Conservation (phyloP, 2,113 vertebrate species). For the Mus spicilegus region DNA sequence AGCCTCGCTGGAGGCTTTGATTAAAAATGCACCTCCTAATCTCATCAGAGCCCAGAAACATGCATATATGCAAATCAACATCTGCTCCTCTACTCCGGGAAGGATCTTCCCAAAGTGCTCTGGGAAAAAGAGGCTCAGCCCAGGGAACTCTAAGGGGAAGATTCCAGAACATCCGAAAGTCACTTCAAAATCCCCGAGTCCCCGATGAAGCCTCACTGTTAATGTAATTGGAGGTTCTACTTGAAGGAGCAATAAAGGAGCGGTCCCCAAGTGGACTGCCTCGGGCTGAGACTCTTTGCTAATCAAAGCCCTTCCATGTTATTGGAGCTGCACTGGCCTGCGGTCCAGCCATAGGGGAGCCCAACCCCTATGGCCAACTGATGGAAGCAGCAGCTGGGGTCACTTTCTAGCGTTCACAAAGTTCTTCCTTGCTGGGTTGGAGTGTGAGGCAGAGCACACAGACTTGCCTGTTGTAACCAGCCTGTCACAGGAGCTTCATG, state of each 20-base stretch:
- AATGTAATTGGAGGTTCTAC: slow-evolving; percentile 92
- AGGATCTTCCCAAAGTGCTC: slow-evolving; percentile 97
- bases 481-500: accelerated
- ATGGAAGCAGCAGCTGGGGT: neutral
- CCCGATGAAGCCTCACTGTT: slow-evolving; percentile 93
- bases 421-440: neutral
- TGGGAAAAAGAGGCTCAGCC: slow-evolving; percentile 89
- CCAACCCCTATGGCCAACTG: neutral
- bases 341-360: neutral
- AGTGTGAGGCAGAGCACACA: neutral
- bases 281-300: slow-evolving; percentile 81
- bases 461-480: neutral
- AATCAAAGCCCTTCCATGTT: neutral
- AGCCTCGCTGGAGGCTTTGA: slow-evolving; percentile 97
- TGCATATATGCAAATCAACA: slow-evolving; percentile 99
- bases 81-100: slow-evolving; percentile 97
- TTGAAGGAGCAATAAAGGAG: slow-evolving; percentile 91
- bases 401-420: neutral
- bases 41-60: slow-evolving; percentile 98
- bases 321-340: neutral
- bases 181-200: slow-evolving; percentile 90
- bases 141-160: slow-evolving; percentile 91
- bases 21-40: slow-evolving; percentile 99
- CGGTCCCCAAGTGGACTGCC: slow-evolving; percentile 84
- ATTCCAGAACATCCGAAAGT: slow-evolving; percentile 87